phyloP scores from a whole-genome alignment of 1,140 invertebrate genomes.

The Dicyema japonicum region DNA sequence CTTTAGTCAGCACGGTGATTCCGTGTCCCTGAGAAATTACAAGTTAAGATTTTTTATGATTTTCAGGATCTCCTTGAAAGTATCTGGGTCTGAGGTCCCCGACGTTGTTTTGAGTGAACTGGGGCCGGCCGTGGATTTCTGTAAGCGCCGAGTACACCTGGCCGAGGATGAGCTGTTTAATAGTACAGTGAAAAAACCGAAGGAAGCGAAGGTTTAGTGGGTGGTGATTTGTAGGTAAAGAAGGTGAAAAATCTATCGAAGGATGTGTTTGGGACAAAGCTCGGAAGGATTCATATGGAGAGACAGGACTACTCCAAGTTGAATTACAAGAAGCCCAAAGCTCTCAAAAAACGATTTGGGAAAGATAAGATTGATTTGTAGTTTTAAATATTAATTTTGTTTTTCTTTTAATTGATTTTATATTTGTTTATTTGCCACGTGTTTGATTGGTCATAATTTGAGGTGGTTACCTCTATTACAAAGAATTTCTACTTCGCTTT shows the following conservation, averaged over 20 bases:
- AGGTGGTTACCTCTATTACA: no score
- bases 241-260: slow-evolving; percentile 59
- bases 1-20: no score
- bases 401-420: no score
- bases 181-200: slow-evolving; percentile 44
- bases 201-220: slow-evolving; percentile 33
- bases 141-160: slow-evolving; percentile 43
- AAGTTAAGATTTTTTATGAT: slow-evolving; percentile 3
- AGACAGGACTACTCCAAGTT: slow-evolving; percentile 48
- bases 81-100: slow-evolving; percentile 50
- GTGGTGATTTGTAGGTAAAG: slow-evolving; percentile 24
- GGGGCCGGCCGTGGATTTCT: slow-evolving; percentile 59
- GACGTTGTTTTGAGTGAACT: slow-evolving; percentile 65
- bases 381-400: no score
- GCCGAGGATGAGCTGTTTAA: slow-evolving; percentile 64
- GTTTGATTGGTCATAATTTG: no score
- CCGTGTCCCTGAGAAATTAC: no score
- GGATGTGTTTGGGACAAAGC: slow-evolving; percentile 49
- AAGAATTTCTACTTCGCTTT: no score
- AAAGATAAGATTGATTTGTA: no score
- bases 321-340: slow-evolving; percentile 72
- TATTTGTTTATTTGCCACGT: no score
- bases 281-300: slow-evolving; percentile 63
- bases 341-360: slow-evolving; percentile 22
- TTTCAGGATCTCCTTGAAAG: slow-evolving; percentile 44